A percentile compares a stretch with the other conserved stretches of the same genome.
phyloP scores from a whole-genome alignment of 1,140 invertebrate genomes.

The Drosophila sechellia region DNA sequence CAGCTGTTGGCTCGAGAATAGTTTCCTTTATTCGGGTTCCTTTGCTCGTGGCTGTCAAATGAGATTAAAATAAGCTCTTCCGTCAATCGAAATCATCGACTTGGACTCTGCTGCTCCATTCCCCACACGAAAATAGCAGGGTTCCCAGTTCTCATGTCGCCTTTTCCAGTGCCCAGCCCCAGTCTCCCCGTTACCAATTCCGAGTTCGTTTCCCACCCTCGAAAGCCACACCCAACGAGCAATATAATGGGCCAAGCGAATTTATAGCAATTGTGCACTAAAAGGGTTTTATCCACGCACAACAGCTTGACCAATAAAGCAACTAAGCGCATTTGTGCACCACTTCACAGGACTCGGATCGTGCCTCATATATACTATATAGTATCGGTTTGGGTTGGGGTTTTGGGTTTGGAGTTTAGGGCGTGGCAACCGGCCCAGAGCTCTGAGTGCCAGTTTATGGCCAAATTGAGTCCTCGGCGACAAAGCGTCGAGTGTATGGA shows the following conservation, averaged over 20 bases:
- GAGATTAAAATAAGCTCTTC: slow-evolving; percentile 83
- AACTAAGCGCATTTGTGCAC: slow-evolving; percentile 81
- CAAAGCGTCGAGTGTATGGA: slow-evolving; percentile 70
- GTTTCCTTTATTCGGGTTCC: slow-evolving; percentile 34
- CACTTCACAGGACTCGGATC: slow-evolving; percentile 46
- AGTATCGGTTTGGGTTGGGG: neutral
- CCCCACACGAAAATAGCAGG: slow-evolving; percentile 63
- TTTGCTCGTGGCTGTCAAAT: slow-evolving; percentile 65
- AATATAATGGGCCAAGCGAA: slow-evolving; percentile 72
- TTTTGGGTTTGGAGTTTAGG: neutral
- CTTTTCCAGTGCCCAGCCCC: neutral
- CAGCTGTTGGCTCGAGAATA: slow-evolving; percentile 71
- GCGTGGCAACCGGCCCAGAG: slow-evolving; percentile 55
- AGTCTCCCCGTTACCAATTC: neutral
- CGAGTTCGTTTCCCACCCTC: neutral
- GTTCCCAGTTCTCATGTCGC: neutral
- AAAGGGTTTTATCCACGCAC: slow-evolving; percentile 83
- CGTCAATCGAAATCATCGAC: slow-evolving; percentile 79
- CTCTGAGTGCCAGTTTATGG: slow-evolving; percentile 71
- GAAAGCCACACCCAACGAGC: slow-evolving; percentile 1
- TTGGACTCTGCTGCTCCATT: slow-evolving; percentile 25
- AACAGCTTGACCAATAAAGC: slow-evolving; percentile 83
- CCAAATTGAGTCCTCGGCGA: slow-evolving; percentile 78
- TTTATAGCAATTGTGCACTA: slow-evolving; percentile 83
- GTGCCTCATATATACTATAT: slow-evolving; percentile 32